Evolutionary conservation across 2,113 vertebrate genomes (phyloP), one percentile per base, ranked within the genome.

Genomic region (Cyphomyrus discorhynchus): DNA sequence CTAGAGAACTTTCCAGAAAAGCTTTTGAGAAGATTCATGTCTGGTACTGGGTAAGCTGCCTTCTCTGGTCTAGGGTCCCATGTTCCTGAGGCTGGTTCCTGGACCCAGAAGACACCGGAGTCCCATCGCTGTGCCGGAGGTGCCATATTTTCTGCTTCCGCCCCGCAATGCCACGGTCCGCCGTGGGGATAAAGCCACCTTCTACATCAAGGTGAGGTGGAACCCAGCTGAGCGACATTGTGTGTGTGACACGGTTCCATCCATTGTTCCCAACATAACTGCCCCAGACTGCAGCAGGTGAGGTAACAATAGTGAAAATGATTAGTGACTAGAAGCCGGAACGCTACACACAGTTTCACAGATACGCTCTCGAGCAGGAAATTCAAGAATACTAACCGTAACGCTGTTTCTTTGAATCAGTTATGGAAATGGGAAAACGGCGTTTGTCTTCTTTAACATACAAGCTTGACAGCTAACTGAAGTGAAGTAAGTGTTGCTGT

Each of bases 21-120:
- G 45, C 42, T 47, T 47, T 31, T 31, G 10, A 31, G 19, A 35
- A 31, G 24, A 21, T 87, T 27, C 5, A 21, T 86, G 27, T 31
- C 49, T 0, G 13, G 24, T 50, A 1, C 13, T 31, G 27, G n/a
- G 8, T 45, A 17, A 77, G 21, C 31, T 21, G 8, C 39, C 6
- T 45, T 15, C 42, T 62, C 62, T 35, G 47, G 45, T n/a, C 8
- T n/a, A 86, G 84, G 58, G n/a, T 70, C n/a, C 56, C 58, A 70
- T 90, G 84, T 50, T 56, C 19, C 47, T 74, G 42, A 45, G 56
- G 49, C 74, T 11, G 45, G 46, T 62, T 15, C 45, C 86, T 17
- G 52, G 39, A 27, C 21, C 53, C 74, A 82, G 90, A 50, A 88
- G 91, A 91, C 95, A 95, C 0, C 95, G 96, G 66, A 95, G 95